Base-by-base conservation (phyloP, 2,888 invertebrate genomes). In the Aleiodes leptofemur region DNA sequence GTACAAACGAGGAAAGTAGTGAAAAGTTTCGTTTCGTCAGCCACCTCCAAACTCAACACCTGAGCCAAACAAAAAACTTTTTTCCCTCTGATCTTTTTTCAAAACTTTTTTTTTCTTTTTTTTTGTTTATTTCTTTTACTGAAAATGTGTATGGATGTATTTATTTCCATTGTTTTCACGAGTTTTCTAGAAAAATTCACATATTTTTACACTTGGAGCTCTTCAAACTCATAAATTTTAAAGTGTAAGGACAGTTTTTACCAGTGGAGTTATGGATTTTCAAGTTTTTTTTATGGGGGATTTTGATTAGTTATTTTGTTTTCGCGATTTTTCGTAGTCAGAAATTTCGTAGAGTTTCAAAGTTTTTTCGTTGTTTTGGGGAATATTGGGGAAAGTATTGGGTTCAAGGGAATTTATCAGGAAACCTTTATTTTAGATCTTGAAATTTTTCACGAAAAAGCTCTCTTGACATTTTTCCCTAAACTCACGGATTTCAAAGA, bases 11-110 rank as follows among this genome's bases (percentile, higher is more conserved):
- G 64, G 16, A 29, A 64, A 64, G 48, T 48, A 14, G 48, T 13
- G 64, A 64, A 64, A 64, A 64, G 43, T 64, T 64, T 64, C 43
- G 43, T 64, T 64, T 59, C 48, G 64, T 64, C 64, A 64, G 38
- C 43, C 43, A 7, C 64, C 23, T 43, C 3, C 43, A 8, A 64
- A 64, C 43, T 64, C 64, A 64, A 64, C 64, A 64, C 64, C 64
- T 64, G 64, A 64, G 64, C 64, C 64, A 64, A 64, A 64, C 64
- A 48, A 64, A 64, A 64, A 61, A 23, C 23, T 23, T 16, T 61
- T 64, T 64, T 64, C 14, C 48, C 64, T 64, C 64, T 48, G 16
- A 43, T 64, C 64, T 64, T 38, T 16, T 64, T n/a, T 14, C 5
- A 8, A 8, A 64, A 48, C 48, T 61, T 61, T 38, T 1, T 23